Conservation (phyloP, 2,888 invertebrate genomes). For the Limnephilus marmoratus region DNA sequence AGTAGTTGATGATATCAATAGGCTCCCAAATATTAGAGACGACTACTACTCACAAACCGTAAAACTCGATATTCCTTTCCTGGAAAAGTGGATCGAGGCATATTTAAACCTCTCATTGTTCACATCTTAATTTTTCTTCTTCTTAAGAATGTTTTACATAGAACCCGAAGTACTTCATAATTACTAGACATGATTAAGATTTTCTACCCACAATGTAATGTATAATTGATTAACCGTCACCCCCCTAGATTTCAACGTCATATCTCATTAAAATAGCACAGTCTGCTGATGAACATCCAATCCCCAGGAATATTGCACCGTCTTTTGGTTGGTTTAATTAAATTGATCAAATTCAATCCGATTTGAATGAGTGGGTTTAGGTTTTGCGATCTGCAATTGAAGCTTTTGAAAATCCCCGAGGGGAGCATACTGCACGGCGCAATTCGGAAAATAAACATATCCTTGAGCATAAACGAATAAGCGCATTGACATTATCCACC, state of each 20-base stretch:
- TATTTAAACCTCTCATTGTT: background rate
- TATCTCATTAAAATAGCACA: constrained; percentile 28
- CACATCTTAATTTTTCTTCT: background rate
- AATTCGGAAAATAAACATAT: constrained; percentile 12
- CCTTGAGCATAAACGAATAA: background rate
- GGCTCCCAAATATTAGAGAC: background rate
- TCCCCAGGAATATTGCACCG: constrained; percentile 42
- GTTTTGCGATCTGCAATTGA: constrained; percentile 26
- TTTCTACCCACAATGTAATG: background rate
- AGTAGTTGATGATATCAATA: background rate
- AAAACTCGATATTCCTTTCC: background rate
- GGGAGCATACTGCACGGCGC: constrained; percentile 3
- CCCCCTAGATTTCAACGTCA: background rate
- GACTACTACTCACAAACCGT: background rate
- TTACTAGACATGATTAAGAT: background rate
- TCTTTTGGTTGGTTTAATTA: constrained; percentile 48
- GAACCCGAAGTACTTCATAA: background rate
- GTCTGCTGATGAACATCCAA: background rate
- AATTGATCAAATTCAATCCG: constrained; percentile 39
- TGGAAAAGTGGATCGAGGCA: background rate
- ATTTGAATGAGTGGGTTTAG: constrained; percentile 30
- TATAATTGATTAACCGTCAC: background rate
- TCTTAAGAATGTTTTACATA: background rate
- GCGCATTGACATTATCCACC: background rate
- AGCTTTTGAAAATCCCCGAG: constrained; percentile 5